A percentile compares a stretch with the other conserved stretches of the same genome.
These are phyloP conservation scores for Eufriesea mexicana DNA, from an alignment of 1,140 invertebrate species.

Conservation along the genomic window DNA sequence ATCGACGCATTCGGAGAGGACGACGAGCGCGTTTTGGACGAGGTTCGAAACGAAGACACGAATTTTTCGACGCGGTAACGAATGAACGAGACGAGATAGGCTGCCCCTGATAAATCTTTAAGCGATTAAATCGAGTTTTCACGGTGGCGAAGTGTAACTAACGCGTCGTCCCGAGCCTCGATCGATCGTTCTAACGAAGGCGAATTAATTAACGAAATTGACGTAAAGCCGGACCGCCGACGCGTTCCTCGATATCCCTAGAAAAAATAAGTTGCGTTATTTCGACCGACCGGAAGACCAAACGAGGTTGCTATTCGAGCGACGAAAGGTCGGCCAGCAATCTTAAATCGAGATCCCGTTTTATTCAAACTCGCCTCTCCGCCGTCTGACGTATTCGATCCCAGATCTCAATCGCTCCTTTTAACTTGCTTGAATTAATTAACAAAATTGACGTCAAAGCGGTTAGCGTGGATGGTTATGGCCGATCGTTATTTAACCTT, in stretches of 20 bases:
- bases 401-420: constrained; percentile 4
- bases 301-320: constrained; percentile 5
- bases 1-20: too few relatives aligned
- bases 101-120: neutral
- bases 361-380: neutral
- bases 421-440: constrained; percentile 53
- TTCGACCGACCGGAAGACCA: constrained; percentile 34
- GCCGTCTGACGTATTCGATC: too few relatives aligned
- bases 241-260: constrained; percentile 44
- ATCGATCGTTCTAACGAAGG: constrained; percentile 21
- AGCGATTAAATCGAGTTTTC: constrained; percentile 6
- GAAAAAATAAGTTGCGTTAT: constrained; percentile 62
- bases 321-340: constrained; percentile 12
- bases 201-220: constrained; percentile 67
- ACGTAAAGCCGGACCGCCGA: constrained; percentile 40
- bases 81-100: neutral
- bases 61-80: too few relatives aligned
- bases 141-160: neutral
- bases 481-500: too few relatives aligned
- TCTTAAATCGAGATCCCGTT: constrained; percentile 11
- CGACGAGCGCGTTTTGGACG: too few relatives aligned
- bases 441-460: constrained; percentile 53
- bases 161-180: neutral
- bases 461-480: neutral
- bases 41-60: too few relatives aligned